Conservation (phyloP, 1,140 invertebrate species). For the Diorhabda sublineata region DNA sequence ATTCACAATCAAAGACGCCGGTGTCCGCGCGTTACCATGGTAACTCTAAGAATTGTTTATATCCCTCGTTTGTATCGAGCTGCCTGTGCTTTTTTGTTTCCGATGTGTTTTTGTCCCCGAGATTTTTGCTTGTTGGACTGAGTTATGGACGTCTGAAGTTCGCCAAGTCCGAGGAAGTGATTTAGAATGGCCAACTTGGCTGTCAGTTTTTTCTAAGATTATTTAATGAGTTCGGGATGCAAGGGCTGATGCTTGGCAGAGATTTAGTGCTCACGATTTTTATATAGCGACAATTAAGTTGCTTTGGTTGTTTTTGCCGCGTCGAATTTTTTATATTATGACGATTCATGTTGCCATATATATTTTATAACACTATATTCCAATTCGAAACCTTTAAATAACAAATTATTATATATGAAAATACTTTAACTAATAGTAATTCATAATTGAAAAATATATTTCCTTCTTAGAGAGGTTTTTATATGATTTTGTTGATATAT, state of each 20-base stretch:
- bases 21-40: slow-evolving; percentile 33
- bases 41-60: slow-evolving; percentile 38
- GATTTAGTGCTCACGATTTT: slow-evolving; percentile 33
- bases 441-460: too few species aligned
- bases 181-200: slow-evolving; percentile 34
- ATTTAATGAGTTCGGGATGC: slow-evolving; percentile 31
- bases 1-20: slow-evolving; percentile 27
- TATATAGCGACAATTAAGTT: slow-evolving; percentile 20
- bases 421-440: too few species aligned
- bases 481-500: too few species aligned
- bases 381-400: too few species aligned
- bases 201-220: slow-evolving; percentile 34
- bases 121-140: slow-evolving; percentile 38
- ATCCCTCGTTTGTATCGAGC: slow-evolving; percentile 31
- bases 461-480: too few species aligned
- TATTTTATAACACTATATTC: too few species aligned
- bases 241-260: slow-evolving; percentile 17
- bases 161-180: slow-evolving; percentile 35
- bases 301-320: slow-evolving; percentile 14
- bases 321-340: too few species aligned
- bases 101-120: slow-evolving; percentile 21
- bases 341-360: too few species aligned
- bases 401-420: too few species aligned
- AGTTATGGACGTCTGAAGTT: slow-evolving; percentile 38
- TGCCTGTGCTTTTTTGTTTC: slow-evolving; percentile 24